These are phyloP conservation scores for Paraplagusia blochii DNA, from an alignment of 2,113 vertebrate genomes.

Conservation along the genomic window DNA sequence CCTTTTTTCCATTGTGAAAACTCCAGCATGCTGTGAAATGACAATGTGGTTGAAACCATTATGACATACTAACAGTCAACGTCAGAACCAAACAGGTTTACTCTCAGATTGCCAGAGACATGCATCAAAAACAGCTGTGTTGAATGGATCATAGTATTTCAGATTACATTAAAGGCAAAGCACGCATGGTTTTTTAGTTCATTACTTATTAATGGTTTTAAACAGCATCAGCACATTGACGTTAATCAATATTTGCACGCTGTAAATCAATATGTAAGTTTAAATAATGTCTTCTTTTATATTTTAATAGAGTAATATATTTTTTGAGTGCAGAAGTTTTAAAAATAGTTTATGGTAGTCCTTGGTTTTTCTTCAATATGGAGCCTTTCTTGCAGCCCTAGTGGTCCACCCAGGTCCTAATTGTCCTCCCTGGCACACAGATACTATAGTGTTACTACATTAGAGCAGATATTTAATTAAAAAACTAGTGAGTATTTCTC, in stretches of 20 bases:
- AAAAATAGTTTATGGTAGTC: too few relatives aligned
- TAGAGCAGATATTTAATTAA: constrained; percentile 19
- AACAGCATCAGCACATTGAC: too few relatives aligned
- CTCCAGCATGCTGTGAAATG: constrained; percentile 54
- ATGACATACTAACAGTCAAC: constrained; percentile 41
- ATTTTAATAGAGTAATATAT: too few relatives aligned
- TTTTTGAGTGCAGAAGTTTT: too few relatives aligned
- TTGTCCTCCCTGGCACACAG: too few relatives aligned
- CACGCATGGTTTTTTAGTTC: not conserved
- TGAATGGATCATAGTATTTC: not conserved
- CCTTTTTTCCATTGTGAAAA: not conserved
- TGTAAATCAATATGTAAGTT: too few relatives aligned
- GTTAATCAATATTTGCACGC: too few relatives aligned
- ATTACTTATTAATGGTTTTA: not conserved
- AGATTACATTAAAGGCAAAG: constrained; percentile 68
- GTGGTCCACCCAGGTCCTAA: constrained; percentile 1
- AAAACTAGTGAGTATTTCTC: constrained; percentile 29
- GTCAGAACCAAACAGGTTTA: constrained; percentile 45
- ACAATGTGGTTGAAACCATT: constrained; percentile 35
- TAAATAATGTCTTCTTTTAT: too few relatives aligned
- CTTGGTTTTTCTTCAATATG: too few relatives aligned
- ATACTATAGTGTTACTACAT: constrained; percentile 16
- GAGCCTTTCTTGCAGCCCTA: too few relatives aligned
- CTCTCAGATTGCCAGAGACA: constrained; percentile 35
- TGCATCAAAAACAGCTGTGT: constrained; percentile 48